Evolutionary conservation across 2,888 invertebrate genomes (phyloP).

Genomic region (Helicoverpa assulta): DNA sequence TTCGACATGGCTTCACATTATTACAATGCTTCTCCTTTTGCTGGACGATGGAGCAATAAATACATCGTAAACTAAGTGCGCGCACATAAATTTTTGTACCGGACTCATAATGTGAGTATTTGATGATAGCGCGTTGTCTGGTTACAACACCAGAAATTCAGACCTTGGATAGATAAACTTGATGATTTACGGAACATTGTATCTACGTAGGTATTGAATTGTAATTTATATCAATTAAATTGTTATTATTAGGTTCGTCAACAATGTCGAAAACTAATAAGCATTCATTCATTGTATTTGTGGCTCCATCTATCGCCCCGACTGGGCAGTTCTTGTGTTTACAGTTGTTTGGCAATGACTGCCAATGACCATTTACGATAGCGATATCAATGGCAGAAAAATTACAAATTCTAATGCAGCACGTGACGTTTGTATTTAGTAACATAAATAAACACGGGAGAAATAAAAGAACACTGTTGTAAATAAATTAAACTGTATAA

Average conservation of each 20-base stretch:
- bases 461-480: constrained; percentile 68
- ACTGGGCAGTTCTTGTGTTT: constrained; percentile 52
- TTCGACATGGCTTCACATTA: constrained; percentile 74
- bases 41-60: constrained; percentile 74
- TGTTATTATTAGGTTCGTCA: constrained; percentile 25
- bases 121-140: constrained; percentile 58
- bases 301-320: constrained; percentile 69
- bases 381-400: constrained; percentile 39
- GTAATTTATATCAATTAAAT: constrained; percentile 21
- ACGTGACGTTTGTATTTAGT: constrained; percentile 47
- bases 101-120: constrained; percentile 69
- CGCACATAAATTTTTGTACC: constrained; percentile 74
- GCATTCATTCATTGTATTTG: constrained; percentile 42
- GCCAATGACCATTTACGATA: constrained; percentile 47
- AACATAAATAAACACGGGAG: constrained; percentile 50
- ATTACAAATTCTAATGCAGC: constrained; percentile 48
- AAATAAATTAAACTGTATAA: constrained; percentile 73
- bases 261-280: constrained; percentile 39
- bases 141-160: constrained; percentile 26
- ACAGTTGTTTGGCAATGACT: constrained; percentile 59
- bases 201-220: constrained; percentile 14
- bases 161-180: constrained; percentile 4
- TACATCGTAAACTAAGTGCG: constrained; percentile 76
- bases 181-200: constrained; percentile 7
- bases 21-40: constrained; percentile 68